Evolutionary conservation across 2,113 vertebrate species (phyloP), one percentile per base, ranked within the genome.

Genomic region (Crotalus horridus): DNA sequence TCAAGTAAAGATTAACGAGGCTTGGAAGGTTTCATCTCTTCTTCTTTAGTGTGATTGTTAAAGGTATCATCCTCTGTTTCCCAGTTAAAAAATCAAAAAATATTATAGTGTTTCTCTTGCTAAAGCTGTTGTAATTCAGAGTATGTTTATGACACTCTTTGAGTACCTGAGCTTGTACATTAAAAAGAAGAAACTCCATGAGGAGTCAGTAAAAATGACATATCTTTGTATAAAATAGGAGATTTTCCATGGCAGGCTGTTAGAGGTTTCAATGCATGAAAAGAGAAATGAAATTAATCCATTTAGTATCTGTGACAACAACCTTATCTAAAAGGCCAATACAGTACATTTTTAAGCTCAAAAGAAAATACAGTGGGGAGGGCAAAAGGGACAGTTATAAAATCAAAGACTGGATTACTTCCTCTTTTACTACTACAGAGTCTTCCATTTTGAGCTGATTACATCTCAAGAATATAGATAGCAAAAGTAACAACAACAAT

Each of bases 211-310:
- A 46, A 85, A 56, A 48, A 2, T 64, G 0, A 29, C 21, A 20
- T 1, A 69, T 7, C 81, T 7, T 81, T 64, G 21, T 55, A 91
- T 93, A 92, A 43, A 58, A 7, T 6, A 23, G 26, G 89, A 33
- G 4, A 0, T 91, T 89, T 90, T 58, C 64, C 55, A 89, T 24
- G 64, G 88, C 23, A 94, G 61, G 2, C 24, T 3, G 69, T 94
- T 87, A 91, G 92, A 53, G 20, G 29, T 48, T 21, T 8, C 13
- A 48, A 26, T 85, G 92, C 93, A 91, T 87, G 9, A 93, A 85
- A 92, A 20, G 13, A 89, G 51, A 89, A 91, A 81, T 93, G 51
- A 53, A 93, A 92, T 58, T 93, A 56, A 69, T 87, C 51, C 4
- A 1, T 53, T 20, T 51, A 88, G 26, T 0, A 58, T 69, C 89